Evolutionary conservation across 2,797 vertebrate genomes (phyloP).

Genomic region (Pelochelys cantorii): DNA sequence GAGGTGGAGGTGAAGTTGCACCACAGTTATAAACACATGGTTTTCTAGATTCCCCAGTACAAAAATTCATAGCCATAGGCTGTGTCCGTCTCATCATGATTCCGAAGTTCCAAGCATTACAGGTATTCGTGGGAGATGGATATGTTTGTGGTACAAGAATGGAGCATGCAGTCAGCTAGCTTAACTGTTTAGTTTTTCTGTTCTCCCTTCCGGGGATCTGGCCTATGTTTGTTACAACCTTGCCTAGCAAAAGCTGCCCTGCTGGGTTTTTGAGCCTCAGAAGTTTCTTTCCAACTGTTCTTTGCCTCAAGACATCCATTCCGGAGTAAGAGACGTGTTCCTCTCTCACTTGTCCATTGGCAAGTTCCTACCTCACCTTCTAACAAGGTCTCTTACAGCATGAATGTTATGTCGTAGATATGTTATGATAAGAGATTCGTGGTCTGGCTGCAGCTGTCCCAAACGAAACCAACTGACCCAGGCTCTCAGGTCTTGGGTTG

Average conservation of each 20-base stretch:
- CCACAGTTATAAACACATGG: no score
- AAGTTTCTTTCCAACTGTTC: conserved; percentile 45
- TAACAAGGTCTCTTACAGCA: conserved; percentile 42
- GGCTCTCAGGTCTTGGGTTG: neutral
- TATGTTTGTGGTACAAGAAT: no score
- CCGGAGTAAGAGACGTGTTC: conserved; percentile 43
- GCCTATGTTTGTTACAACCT: neutral
- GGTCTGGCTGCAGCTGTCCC: no score
- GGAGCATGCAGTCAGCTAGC: no score
- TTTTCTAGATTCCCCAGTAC: no score
- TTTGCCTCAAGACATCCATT: conserved; percentile 37
- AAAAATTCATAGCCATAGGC: no score
- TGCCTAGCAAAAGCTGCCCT: conserved; percentile 30
- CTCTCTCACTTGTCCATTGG: conserved; percentile 59
- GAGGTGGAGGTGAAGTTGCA: no score
- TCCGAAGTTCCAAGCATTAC: no score
- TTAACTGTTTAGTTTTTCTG: neutral
- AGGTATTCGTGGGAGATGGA: no score
- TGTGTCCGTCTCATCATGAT: no score
- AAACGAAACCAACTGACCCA: neutral
- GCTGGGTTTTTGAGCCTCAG: neutral
- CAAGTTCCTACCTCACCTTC: conserved; percentile 66
- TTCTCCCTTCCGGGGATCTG: neutral
- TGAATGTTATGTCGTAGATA: neutral
- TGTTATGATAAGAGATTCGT: neutral